Base-by-base conservation (phyloP, 2,113 vertebrate genomes). In the Ardeotis arabs region DNA sequence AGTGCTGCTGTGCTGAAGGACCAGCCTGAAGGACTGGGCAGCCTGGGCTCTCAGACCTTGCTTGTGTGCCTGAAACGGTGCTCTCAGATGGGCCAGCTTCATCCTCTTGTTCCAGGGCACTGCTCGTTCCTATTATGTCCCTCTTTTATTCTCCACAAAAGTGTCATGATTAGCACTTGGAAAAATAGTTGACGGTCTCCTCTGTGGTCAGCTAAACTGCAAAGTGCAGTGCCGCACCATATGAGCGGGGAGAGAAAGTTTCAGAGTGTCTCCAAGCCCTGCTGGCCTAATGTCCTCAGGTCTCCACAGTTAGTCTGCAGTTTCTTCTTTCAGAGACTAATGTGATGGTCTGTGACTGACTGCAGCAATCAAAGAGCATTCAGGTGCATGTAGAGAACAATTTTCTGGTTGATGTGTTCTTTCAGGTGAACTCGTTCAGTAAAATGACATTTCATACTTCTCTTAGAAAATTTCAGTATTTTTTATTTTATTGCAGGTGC, bases 341-440 rank as follows among this genome's bases (percentile, higher is more conserved):
- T 94, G 83, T 90, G 95, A 90, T 84, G 83, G 93, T 92, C 66
- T 77, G 83, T 93, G 96, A 81, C 95, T 92, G 92, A 94, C 92
- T 95, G 92, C 56, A 39, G 96, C 96, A 96, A 97, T 97, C 96
- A 97, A 92, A 94, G 93, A 94, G 88, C 90, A 96, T 96, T 96
- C 93, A 97, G 95, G 88, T 96, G 92, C 95, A 93, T 64, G 96
- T 90, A 92, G 96, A 81, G 96, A 96, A 84, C 90, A 92, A 96
- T 96, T 96, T 97, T 94, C 83, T 94, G 90, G 83, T 92, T 96
- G 90, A 97, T 89, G 85, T 84, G 83, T 81, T 94, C 92, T 95
- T 92, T 94, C 82, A 92, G 80, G 60, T 80, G 93, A 93, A 89
- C 47, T 84, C 90, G 58, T 86, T 96, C 90, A 90, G 56, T 90